Evolutionary conservation across 1,140 invertebrate species (phyloP).

Genomic region (Macrotrachela quadricornifera): DNA sequence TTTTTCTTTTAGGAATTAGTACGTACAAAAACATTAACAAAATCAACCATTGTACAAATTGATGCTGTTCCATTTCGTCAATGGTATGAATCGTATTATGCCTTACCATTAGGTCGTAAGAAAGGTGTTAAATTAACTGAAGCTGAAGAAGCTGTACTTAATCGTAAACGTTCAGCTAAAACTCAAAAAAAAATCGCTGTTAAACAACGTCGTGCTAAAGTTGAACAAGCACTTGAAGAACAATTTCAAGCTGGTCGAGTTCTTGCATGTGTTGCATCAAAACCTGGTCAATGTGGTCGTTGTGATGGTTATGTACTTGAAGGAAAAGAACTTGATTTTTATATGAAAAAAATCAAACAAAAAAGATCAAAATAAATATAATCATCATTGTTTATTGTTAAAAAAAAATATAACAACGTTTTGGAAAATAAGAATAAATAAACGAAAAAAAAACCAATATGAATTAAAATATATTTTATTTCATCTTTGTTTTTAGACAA

Average conservation of each 20-base stretch:
- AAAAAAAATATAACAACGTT: no score
- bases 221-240: constrained; percentile 75
- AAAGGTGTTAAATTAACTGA: constrained; percentile 82
- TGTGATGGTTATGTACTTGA: constrained; percentile 93
- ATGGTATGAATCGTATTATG: constrained; percentile 94
- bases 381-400: not conserved
- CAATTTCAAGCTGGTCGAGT: constrained; percentile 85
- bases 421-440: no score
- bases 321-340: constrained; percentile 98
- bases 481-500: no score
- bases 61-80: constrained; percentile 95
- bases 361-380: constrained; percentile 34
- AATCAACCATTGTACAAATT: constrained; percentile 87
- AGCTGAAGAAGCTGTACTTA: constrained; percentile 74
- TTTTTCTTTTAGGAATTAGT: constrained; percentile 53
- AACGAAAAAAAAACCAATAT: no score
- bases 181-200: constrained; percentile 72
- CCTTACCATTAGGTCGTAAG: constrained; percentile 74
- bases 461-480: no score
- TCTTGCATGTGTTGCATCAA: constrained; percentile 60
- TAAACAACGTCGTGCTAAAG: constrained; percentile 70
- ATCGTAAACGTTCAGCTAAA: constrained; percentile 79
- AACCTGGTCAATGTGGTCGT: constrained; percentile 86
- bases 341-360: constrained; percentile 74
- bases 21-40: constrained; percentile 92